Conservation (phyloP, 2,113 vertebrate species). For the Muntiacus muntjak region DNA sequence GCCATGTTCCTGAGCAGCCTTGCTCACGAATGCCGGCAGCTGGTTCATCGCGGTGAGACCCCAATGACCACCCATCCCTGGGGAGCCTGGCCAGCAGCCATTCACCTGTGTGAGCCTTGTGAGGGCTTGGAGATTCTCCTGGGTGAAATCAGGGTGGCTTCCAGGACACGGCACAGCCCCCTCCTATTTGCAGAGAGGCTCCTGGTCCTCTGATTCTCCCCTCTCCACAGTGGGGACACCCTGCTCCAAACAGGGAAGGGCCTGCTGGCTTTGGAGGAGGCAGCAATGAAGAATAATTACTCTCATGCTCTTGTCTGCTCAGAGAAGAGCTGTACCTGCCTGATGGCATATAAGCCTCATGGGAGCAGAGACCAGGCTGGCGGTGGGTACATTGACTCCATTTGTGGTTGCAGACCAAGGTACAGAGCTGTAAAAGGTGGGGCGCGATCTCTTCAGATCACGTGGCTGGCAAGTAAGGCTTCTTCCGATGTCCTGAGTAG, state of each 20-base stretch:
- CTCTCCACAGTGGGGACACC: fast-evolving
- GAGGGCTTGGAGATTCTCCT: neutral
- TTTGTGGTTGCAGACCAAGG: neutral
- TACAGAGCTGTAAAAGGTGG: neutral
- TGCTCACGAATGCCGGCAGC: neutral
- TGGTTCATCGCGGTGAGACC: fast-evolving
- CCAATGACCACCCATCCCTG: fast-evolving
- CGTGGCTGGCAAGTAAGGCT: neutral
- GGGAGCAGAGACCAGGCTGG: fast-evolving
- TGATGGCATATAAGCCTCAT: fast-evolving
- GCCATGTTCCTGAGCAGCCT: fast-evolving
- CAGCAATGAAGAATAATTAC: neutral
- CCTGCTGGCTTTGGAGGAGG: neutral
- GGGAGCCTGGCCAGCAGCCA: too few species aligned
- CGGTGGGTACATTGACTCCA: fast-evolving
- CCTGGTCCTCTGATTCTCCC: too few species aligned
- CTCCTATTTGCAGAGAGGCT: neutral
- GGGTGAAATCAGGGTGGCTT: neutral
- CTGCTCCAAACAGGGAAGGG: neutral
- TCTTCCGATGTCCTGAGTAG: neutral
- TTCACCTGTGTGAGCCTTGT: too few species aligned
- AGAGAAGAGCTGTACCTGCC: neutral
- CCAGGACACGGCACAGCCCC: fast-evolving
- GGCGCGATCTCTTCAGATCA: neutral
- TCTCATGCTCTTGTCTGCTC: fast-evolving